Conservation (phyloP, 2,888 invertebrate species). For the Girardia tigrina region DNA sequence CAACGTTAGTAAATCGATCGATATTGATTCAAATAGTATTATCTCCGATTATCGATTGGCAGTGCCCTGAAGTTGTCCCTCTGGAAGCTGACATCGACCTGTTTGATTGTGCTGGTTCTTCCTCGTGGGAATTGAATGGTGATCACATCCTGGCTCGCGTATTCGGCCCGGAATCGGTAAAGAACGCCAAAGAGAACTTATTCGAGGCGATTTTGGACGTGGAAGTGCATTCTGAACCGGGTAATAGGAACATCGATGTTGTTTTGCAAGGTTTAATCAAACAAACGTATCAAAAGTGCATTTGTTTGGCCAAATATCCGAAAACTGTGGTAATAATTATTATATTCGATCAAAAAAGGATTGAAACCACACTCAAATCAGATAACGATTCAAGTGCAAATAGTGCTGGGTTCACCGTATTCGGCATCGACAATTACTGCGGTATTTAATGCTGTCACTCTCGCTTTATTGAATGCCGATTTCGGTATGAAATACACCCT, state of each 20-base stretch:
- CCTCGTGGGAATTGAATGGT: background rate
- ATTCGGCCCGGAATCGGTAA: background rate
- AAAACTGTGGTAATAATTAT: background rate
- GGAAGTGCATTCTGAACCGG: background rate
- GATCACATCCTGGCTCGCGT: background rate
- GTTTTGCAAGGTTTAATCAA: background rate
- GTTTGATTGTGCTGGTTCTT: background rate
- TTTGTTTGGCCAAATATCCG: background rate
- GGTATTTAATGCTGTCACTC: background rate
- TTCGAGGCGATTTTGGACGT: background rate
- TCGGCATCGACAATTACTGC: background rate
- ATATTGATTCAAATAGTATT: too few species aligned
- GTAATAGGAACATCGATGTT: background rate
- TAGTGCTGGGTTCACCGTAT: background rate
- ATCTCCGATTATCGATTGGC: too few species aligned
- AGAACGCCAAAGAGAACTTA: background rate
- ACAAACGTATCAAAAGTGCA: background rate
- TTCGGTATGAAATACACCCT: background rate
- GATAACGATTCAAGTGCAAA: background rate
- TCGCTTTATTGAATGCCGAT: slow-evolving; percentile 2
- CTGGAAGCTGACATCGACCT: background rate
- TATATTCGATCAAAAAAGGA: too few species aligned
- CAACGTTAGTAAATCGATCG: too few species aligned
- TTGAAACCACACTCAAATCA: too few species aligned
- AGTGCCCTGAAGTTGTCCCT: too few species aligned